A percentile compares a stretch with the other conserved stretches of the same genome.
phyloP scores from a whole-genome alignment of 2,888 invertebrate species.

The Trypoxylon attenuatum region DNA sequence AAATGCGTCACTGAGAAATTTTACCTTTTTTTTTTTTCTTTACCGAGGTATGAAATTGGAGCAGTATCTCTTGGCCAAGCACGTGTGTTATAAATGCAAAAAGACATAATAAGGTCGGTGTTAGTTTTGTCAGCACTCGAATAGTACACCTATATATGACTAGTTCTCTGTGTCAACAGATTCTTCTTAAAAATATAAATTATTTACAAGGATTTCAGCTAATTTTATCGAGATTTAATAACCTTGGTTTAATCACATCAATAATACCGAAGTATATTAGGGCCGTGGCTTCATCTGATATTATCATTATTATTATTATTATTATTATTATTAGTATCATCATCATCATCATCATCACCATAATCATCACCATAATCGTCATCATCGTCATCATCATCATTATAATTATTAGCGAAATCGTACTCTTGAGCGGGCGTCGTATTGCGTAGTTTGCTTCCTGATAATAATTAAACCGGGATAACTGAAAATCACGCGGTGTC shows the following conservation, averaged over 20 bases:
- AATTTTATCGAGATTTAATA: slow-evolving; percentile 69
- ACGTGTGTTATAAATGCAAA: slow-evolving; percentile 71
- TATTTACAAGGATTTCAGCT: slow-evolving; percentile 72
- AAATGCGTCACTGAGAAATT: slow-evolving; percentile 65
- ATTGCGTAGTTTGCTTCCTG: slow-evolving; percentile 15
- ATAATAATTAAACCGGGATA: slow-evolving; percentile 11
- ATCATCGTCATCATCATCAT: too few relatives aligned
- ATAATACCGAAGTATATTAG: slow-evolving; percentile 69
- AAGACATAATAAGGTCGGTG: slow-evolving; percentile 71
- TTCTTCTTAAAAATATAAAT: slow-evolving; percentile 74
- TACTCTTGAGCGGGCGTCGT: slow-evolving; percentile 26
- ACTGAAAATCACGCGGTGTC: not conserved
- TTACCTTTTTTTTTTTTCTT: slow-evolving; percentile 31
- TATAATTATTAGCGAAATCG: not conserved
- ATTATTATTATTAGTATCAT: too few relatives aligned
- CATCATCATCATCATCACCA: too few relatives aligned
- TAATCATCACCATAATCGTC: too few relatives aligned
- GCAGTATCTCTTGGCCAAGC: slow-evolving; percentile 60
- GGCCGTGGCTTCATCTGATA: slow-evolving; percentile 63
- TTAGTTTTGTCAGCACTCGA: slow-evolving; percentile 72
- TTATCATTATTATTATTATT: too few relatives aligned
- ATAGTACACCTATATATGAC: slow-evolving; percentile 74
- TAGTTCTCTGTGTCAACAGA: slow-evolving; percentile 72
- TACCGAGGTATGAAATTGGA: slow-evolving; percentile 68
- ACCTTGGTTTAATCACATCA: slow-evolving; percentile 71